Percentiles rank a stretch among this genome's conserved stretches.
Evolutionary conservation across 2,113 vertebrate genomes (phyloP).

Genomic region (Trinectes maculatus): DNA sequence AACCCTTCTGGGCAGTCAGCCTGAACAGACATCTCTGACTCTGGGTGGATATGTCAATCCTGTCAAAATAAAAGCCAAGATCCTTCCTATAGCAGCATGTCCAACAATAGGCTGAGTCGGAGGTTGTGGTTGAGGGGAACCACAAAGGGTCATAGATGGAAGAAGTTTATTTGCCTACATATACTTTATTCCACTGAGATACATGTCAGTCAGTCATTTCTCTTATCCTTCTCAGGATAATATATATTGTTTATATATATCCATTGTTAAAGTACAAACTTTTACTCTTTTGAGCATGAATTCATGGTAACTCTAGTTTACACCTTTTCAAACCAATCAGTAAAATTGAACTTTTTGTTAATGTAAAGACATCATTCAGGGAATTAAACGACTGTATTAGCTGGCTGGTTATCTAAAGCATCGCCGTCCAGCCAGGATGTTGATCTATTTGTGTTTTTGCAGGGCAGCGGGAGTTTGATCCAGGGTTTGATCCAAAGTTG

Average conservation of each 20-base stretch:
- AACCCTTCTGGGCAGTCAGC: slow-evolving; percentile 34
- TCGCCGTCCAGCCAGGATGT: slow-evolving; percentile 22
- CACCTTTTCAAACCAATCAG: slow-evolving; percentile 24
- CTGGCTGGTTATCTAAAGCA: slow-evolving; percentile 36
- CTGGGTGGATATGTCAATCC: slow-evolving; percentile 16
- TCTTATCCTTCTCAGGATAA: no score
- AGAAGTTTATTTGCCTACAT: slow-evolving; percentile 1
- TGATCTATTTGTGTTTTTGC: slow-evolving; percentile 49
- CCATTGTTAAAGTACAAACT: no score
- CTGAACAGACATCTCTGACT: slow-evolving; percentile 41
- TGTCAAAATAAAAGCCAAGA: slow-evolving; percentile 49
- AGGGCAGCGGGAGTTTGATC: slow-evolving; percentile 16
- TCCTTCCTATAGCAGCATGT: slow-evolving; percentile 17
- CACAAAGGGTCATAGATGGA: neutral
- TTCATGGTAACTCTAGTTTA: slow-evolving; percentile 5
- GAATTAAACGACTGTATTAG: slow-evolving; percentile 31
- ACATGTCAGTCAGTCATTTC: no score
- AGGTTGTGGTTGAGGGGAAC: neutral
- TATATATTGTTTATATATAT: no score
- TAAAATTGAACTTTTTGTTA: slow-evolving; percentile 14
- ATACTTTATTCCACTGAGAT: neutral
- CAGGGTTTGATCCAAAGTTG: slow-evolving; percentile 39
- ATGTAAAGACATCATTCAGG: slow-evolving; percentile 37
- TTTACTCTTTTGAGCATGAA: no score
- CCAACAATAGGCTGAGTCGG: neutral